Conservation (phyloP, 2,888 invertebrate genomes). For the Chrysopilus asiliformis region DNA sequence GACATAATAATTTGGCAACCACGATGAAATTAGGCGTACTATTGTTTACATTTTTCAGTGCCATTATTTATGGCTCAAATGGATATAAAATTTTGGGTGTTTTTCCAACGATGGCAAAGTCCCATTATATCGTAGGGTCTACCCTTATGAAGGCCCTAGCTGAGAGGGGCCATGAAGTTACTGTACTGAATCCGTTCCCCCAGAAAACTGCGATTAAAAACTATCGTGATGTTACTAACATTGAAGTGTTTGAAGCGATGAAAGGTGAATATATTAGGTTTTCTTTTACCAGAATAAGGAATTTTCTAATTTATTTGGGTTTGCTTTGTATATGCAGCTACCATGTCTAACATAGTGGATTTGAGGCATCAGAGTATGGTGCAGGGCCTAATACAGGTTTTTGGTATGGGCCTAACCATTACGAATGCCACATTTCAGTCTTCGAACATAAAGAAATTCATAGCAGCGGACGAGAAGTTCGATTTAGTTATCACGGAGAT, state of each 20-base stretch:
- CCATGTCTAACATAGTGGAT: neutral
- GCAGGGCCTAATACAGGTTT: slow-evolving; percentile 1
- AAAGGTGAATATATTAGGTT: too few relatives aligned
- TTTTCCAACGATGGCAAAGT: slow-evolving; percentile 17
- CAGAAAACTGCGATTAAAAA: slow-evolving; percentile 8
- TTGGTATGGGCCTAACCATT: slow-evolving; percentile 5
- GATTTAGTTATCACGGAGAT: slow-evolving; percentile 21
- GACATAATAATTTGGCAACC: too few relatives aligned
- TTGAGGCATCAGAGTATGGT: neutral
- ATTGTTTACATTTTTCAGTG: too few relatives aligned
- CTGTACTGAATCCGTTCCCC: slow-evolving; percentile 21
- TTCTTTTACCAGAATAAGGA: too few relatives aligned
- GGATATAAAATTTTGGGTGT: slow-evolving; percentile 7
- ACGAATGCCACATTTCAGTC: slow-evolving; percentile 8
- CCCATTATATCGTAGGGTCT: slow-evolving; percentile 26
- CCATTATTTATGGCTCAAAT: too few relatives aligned
- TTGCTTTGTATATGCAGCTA: neutral
- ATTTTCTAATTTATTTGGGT: too few relatives aligned
- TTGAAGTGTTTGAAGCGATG: neutral
- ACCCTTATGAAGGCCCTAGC: slow-evolving; percentile 24
- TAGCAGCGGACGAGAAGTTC: slow-evolving; percentile 18
- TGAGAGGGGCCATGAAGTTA: slow-evolving; percentile 26
- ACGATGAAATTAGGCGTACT: too few relatives aligned
- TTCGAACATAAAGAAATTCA: slow-evolving; percentile 7
- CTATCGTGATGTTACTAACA: slow-evolving; percentile 1